These are phyloP conservation scores for Tuta absoluta DNA, from an alignment of 2,888 invertebrate genomes.

Conservation along the genomic window DNA sequence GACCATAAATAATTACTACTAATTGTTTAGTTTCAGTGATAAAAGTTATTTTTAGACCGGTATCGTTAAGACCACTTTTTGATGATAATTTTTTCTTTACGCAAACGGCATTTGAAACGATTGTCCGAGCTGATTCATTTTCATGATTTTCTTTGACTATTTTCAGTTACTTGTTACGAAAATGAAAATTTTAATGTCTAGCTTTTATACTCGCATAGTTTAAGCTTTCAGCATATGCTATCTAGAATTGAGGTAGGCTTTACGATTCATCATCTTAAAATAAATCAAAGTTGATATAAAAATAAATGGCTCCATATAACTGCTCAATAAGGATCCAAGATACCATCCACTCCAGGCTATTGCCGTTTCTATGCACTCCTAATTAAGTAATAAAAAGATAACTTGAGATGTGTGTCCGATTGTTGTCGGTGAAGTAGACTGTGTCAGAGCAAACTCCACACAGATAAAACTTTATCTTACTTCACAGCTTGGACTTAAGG, in stretches of 20 bases:
- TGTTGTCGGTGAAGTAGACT: constrained; percentile 11
- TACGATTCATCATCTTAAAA: not conserved
- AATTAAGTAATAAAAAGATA: constrained; percentile 20
- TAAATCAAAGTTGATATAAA: not conserved
- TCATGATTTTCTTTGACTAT: too few species aligned
- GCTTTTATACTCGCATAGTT: too few species aligned
- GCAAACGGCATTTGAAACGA: too few species aligned
- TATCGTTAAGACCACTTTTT: too few species aligned
- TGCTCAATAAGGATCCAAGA: not conserved
- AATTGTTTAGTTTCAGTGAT: not conserved
- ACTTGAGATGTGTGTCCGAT: constrained; percentile 2
- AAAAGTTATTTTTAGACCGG: not conserved
- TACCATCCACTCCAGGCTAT: not conserved
- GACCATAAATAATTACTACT: too few species aligned
- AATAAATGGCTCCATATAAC: not conserved
- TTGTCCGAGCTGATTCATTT: too few species aligned
- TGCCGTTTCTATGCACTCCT: not conserved
- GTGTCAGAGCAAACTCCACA: constrained; percentile 6
- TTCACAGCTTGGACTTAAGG: not conserved
- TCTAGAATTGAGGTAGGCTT: not conserved
- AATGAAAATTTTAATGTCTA: too few species aligned
- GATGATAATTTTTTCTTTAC: too few species aligned
- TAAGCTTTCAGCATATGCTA: too few species aligned
- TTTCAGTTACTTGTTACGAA: too few species aligned
- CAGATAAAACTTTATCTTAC: constrained; percentile 12